A percentile compares a stretch with the other conserved stretches of the same genome.
These are phyloP conservation scores for Helicoverpa armigera DNA, from an alignment of 1,140 invertebrate species.

Conservation along the genomic window DNA sequence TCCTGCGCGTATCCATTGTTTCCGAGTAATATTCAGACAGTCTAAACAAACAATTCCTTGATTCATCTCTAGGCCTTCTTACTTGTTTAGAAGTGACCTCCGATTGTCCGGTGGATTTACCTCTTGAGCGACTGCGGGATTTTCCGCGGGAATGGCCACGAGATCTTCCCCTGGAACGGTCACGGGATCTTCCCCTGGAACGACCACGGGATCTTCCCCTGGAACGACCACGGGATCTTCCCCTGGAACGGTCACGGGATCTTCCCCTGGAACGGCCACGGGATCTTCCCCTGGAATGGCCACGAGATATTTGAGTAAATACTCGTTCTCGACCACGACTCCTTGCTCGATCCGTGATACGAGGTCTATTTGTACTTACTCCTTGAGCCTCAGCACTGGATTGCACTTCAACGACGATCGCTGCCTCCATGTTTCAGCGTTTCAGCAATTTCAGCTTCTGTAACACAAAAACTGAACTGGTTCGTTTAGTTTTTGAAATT, in stretches of 20 bases:
- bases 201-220: slow-evolving; percentile 7
- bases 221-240: slow-evolving; percentile 19
- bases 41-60: too few species aligned
- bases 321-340: slow-evolving; percentile 28
- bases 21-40: too few species aligned
- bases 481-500: neutral
- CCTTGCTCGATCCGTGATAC: slow-evolving; percentile 2
- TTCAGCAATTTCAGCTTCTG: neutral
- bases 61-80: too few species aligned
- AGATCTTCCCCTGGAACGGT: slow-evolving; percentile 16
- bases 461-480: slow-evolving; percentile 19
- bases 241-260: slow-evolving; percentile 6
- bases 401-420: neutral
- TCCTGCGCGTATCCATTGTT: too few species aligned
- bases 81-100: too few species aligned
- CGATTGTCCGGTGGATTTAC: neutral
- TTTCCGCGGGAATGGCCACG: slow-evolving; percentile 11
- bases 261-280: slow-evolving; percentile 4
- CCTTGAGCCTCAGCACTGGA: neutral
- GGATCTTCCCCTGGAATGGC: neutral
- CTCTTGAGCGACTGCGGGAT: slow-evolving; percentile 35
- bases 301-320: slow-evolving; percentile 28
- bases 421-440: neutral
- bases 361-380: slow-evolving; percentile 2
- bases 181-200: slow-evolving; percentile 3